Percentiles rank a stretch among this genome's conserved stretches.
Conservation (phyloP, 2,888 invertebrate genomes). For the Drosophila birchii region DNA sequence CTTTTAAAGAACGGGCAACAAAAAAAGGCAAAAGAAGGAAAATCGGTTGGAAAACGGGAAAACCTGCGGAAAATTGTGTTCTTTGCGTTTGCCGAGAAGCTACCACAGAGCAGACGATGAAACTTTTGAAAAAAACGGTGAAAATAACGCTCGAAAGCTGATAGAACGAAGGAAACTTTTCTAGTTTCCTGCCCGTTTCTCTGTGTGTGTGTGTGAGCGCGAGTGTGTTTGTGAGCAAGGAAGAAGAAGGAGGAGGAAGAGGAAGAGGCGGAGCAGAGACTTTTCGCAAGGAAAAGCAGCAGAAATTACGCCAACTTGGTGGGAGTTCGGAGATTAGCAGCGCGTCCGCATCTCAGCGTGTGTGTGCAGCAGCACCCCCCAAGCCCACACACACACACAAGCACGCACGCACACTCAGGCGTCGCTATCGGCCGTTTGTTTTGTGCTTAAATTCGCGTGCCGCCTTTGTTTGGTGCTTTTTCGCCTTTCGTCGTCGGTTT, state of each 20-base stretch:
- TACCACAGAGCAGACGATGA: not conserved
- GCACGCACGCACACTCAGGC: constrained; percentile 10
- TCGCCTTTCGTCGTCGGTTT: constrained; percentile 4
- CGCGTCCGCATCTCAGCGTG: constrained; percentile 42
- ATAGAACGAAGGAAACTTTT: constrained; percentile 17
- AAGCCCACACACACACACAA: constrained; percentile 48
- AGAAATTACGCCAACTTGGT: constrained; percentile 72
- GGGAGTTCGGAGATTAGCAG: constrained; percentile 75
- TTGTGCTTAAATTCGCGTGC: constrained; percentile 74
- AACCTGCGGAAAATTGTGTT: constrained; percentile 60
- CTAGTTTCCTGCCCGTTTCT: constrained; percentile 6
- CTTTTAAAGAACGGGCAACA: constrained; percentile 14
- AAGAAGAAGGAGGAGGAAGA: constrained; percentile 33
- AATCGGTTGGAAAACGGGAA: constrained; percentile 74
- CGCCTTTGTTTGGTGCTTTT: constrained; percentile 59
- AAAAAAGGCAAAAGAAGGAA: constrained; percentile 48
- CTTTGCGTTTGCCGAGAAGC: constrained; percentile 37
- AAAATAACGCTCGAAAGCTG: not conserved
- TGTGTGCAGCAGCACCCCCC: constrained; percentile 72
- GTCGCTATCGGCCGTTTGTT: constrained; percentile 61
- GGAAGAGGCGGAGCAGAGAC: constrained; percentile 31
- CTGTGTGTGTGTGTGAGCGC: constrained; percentile 8
- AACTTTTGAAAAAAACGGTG: constrained; percentile 8
- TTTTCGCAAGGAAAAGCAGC: constrained; percentile 45
- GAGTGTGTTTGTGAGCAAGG: constrained; percentile 20